Conservation (phyloP, 2,888 invertebrate genomes). For the Leucophenga maculata region DNA sequence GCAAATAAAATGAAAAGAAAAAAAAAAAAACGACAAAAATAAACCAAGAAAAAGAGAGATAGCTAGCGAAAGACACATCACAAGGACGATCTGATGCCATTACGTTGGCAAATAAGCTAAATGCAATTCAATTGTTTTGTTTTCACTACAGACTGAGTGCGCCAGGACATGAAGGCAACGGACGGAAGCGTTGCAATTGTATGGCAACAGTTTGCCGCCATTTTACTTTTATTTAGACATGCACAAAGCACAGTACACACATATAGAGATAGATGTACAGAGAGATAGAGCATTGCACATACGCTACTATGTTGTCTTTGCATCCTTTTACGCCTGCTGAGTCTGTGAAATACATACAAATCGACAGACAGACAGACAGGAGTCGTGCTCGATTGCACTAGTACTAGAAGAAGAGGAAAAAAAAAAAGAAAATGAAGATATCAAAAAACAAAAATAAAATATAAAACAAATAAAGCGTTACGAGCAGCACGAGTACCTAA, state of each 20-base stretch:
- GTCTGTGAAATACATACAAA: no score
- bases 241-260: not conserved
- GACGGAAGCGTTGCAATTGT: conserved; percentile 8
- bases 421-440: not conserved
- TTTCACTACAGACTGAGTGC: conserved; percentile 9
- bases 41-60: no score
- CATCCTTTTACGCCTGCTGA: not conserved
- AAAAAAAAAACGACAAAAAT: no score
- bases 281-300: not conserved
- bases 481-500: conserved; percentile 10
- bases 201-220: conserved; percentile 21
- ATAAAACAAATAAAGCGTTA: conserved; percentile 18
- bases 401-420: not conserved
- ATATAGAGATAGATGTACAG: not conserved
- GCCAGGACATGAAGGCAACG: not conserved
- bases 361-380: no score
- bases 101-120: conserved; percentile 25
- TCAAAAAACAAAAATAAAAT: not conserved
- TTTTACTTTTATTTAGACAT: conserved; percentile 26
- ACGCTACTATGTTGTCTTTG: conserved; percentile 5
- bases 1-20: no score
- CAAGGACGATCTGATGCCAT: conserved; percentile 11
- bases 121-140: conserved; percentile 28
- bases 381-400: not conserved
- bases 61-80: no score